Evolutionary conservation across 2,888 invertebrate genomes (phyloP).

Genomic region (Bruchidius siliquastri): DNA sequence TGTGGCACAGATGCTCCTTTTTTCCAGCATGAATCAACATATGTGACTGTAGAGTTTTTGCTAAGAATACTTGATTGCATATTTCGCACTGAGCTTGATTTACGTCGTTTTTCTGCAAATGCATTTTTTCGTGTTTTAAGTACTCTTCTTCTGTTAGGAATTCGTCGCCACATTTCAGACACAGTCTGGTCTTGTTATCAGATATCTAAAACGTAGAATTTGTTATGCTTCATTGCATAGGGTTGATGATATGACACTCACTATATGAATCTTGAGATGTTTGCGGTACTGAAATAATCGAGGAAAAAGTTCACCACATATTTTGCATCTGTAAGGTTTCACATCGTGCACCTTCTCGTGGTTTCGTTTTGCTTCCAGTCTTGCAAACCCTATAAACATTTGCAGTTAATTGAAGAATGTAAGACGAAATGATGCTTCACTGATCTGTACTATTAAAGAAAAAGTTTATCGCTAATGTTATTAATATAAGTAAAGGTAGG

Average conservation of each 20-base stretch:
- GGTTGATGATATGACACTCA: neutral
- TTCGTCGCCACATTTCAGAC: neutral
- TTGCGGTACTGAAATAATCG: neutral
- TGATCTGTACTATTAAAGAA: no score
- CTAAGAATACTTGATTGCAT: slow-evolving; percentile 17
- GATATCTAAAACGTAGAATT: slow-evolving; percentile 4
- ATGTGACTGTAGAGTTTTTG: slow-evolving; percentile 25
- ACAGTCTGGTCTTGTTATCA: neutral
- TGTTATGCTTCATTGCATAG: neutral
- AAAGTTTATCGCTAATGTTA: no score
- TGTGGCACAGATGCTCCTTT: slow-evolving; percentile 26
- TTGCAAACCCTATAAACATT: slow-evolving; percentile 12
- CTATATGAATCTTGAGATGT: neutral
- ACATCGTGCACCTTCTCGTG: slow-evolving; percentile 10
- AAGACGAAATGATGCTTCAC: no score
- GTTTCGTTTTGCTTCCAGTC: slow-evolving; percentile 12
- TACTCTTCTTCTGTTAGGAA: neutral
- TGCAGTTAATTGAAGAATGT: no score
- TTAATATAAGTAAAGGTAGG: no score
- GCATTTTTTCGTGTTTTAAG: neutral
- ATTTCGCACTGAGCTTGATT: slow-evolving; percentile 9
- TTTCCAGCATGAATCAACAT: slow-evolving; percentile 25
- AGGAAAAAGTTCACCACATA: neutral
- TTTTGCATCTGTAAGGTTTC: neutral
- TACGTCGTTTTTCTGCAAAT: neutral